Percentiles rank a stretch among this genome's conserved stretches.
phyloP scores from a whole-genome alignment of 2,113 vertebrate species.

The Empidonax alnorum region DNA sequence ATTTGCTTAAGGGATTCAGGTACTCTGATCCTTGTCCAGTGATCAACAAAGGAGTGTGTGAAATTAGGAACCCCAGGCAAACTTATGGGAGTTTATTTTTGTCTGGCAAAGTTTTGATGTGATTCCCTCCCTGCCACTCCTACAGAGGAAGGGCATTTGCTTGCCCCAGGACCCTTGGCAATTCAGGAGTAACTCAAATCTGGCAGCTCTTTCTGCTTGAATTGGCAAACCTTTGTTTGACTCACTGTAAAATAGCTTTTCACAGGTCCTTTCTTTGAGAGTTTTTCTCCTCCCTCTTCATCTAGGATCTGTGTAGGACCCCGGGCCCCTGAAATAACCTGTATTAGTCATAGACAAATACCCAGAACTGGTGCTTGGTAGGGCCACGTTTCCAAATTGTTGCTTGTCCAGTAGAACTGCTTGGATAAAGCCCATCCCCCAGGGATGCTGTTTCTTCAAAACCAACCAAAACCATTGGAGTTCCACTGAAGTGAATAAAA shows the following conservation, averaged over 20 bases:
- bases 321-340: not conserved
- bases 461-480: not conserved
- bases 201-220: not conserved
- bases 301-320: not conserved
- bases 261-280: not conserved
- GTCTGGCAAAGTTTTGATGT: not conserved
- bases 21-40: not conserved
- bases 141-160: not conserved
- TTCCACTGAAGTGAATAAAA: not conserved
- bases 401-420: not conserved
- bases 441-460: not conserved
- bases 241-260: not conserved
- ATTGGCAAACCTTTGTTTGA: not conserved
- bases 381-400: not conserved
- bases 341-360: not conserved
- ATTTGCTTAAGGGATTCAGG: not conserved
- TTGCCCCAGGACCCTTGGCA: not conserved
- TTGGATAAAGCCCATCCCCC: not conserved
- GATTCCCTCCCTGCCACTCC: not conserved
- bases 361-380: not conserved
- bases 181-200: not conserved
- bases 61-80: not conserved
- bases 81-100: not conserved
- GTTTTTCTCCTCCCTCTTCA: not conserved
- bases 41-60: not conserved